A percentile compares a stretch with the other conserved stretches of the same genome.
phyloP scores from a whole-genome alignment of 2,113 vertebrate species.

The Danio rerio region GRCz12tu NC_133185.1:8373001-8373500 shows the following conservation, averaged over 20 bases:
- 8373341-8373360: fast-evolving
- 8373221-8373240: not conserved
- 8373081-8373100: too few species aligned
- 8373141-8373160: not conserved
- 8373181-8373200: constrained; percentile 10
- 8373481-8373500: not conserved
- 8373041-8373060: not conserved
- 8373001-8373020: not conserved
- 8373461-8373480: not conserved
- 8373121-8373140: not conserved
- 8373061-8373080: not conserved
- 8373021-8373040: not conserved
- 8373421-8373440: not conserved
- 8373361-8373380: too few species aligned
- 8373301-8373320: fast-evolving
- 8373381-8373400: not conserved
- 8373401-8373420: not conserved
- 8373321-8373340: too few species aligned
- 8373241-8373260: constrained; percentile 1
- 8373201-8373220: not conserved
- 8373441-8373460: not conserved
- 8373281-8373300: not conserved
- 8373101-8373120: too few species aligned
- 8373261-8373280: constrained; percentile 15
- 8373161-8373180: not conserved